Evolutionary conservation across 2,888 invertebrate genomes (phyloP), one percentile per base, ranked within the genome.

Genomic region (Meta bourneti): DNA sequence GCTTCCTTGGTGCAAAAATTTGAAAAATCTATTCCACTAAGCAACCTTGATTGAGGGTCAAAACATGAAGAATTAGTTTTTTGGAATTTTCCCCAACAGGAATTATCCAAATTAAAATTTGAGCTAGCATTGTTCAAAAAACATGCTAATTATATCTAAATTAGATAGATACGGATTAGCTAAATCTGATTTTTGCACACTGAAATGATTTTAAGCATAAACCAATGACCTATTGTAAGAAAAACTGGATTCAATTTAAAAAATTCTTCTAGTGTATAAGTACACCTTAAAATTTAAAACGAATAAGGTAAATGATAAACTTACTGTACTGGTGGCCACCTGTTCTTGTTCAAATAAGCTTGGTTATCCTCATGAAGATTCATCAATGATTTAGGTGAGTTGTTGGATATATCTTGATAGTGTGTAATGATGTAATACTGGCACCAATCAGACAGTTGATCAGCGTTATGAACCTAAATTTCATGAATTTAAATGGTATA

Each of bases 311-410:
- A 9, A 19, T n/a, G 7, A n/a, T 69, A 11, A 19, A 94, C 95
- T 95, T 95, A 97, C 98, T 98, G 98, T 72, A 98, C 97, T 4
- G 98, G 98, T 85, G 98, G 98, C 98, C 98, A 98, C 93, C 98
- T 96, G 95, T 98, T 97, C 94, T 98, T 97, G 93, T 97, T 97
- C 93, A 99, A 96, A 95, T 97, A 98, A 93, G 98, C 98, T 94
- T 98, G 97, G 95, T 98, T 98, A 94, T 98, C 97, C 79, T 97
- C 96, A 95, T 97, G 97, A 94, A 99, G 96, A 90, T 97, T 96
- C 80, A 97, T 96, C 90, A 98, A 96, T 93, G 97, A 96, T 94
- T 97, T 96, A 80, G 97, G 96, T 93, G 97, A 97, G 95, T 97
- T 97, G 94, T 97, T 97, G 95, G 98, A 98, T 94, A 98, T 96